Evolutionary conservation across 2,797 vertebrate genomes (phyloP).

Genomic region (Falco naumanni): DNA sequence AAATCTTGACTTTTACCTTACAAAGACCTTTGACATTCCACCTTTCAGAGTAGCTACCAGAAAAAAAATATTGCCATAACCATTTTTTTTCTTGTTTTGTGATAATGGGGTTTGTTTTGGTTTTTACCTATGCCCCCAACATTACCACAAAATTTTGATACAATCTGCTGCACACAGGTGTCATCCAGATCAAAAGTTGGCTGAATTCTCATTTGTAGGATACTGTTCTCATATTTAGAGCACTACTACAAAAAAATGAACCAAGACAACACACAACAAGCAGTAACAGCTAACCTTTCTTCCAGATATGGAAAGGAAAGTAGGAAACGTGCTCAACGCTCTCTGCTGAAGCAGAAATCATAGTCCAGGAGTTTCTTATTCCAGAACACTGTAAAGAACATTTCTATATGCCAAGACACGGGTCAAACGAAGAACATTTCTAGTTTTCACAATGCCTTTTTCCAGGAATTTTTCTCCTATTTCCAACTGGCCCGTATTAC

Average conservation of each 20-base stretch:
- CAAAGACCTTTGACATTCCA: neutral
- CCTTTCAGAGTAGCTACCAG: neutral
- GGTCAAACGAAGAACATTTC: neutral
- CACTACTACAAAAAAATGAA: neutral
- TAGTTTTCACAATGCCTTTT: constrained; percentile 1
- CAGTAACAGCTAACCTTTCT: neutral
- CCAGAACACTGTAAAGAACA: constrained; percentile 39
- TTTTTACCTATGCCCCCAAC: neutral
- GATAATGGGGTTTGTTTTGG: neutral
- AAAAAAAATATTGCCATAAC: neutral
- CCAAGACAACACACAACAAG: neutral
- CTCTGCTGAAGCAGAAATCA: constrained; percentile 2
- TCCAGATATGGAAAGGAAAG: neutral
- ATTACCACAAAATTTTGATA: neutral
- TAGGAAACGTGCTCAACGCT: neutral
- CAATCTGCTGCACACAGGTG: neutral
- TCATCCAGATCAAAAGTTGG: neutral
- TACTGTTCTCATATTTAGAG: neutral
- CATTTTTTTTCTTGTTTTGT: neutral
- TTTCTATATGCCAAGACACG: constrained; percentile 21
- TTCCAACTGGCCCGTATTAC: constrained; percentile 14
- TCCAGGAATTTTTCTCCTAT: constrained; percentile 11
- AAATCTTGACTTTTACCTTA: neutral
- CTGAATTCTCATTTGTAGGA: neutral
- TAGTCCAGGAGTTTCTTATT: neutral